A percentile compares a stretch with the other conserved stretches of the same genome.
Conservation (phyloP, 2,888 invertebrate genomes). For the Liodrosophila aerea region DNA sequence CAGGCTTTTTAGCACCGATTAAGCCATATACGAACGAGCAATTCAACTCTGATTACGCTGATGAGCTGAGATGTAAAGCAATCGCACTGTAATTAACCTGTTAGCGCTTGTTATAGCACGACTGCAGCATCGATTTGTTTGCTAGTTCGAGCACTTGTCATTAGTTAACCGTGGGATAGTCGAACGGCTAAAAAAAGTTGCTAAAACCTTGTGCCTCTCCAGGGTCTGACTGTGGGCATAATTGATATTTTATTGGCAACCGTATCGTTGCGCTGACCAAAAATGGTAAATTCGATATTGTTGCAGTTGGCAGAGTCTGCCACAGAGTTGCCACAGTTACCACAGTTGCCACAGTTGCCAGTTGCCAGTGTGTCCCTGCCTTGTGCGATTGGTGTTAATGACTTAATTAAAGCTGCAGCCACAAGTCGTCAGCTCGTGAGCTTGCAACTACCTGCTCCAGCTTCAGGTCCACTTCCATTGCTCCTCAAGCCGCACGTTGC, state of each 20-base stretch:
- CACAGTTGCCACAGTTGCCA: slow-evolving; percentile 18
- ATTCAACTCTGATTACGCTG: slow-evolving; percentile 21
- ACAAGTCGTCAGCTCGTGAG: slow-evolving; percentile 6
- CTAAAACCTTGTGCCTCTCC: background rate
- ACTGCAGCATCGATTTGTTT: slow-evolving; percentile 53
- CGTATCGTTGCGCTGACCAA: slow-evolving; percentile 73
- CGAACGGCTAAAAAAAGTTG: slow-evolving; percentile 24
- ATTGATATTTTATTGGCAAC: slow-evolving; percentile 67
- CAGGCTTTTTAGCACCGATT: slow-evolving; percentile 65
- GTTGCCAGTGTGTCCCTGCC: slow-evolving; percentile 11
- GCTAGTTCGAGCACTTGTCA: slow-evolving; percentile 14
- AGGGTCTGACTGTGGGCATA: slow-evolving; percentile 36
- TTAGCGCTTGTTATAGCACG: slow-evolving; percentile 76
- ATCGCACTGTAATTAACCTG: slow-evolving; percentile 69
- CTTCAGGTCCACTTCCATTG: slow-evolving; percentile 8
- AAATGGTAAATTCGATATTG: slow-evolving; percentile 76
- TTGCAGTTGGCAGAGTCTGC: slow-evolving; percentile 14
- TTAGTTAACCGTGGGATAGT: slow-evolving; percentile 61
- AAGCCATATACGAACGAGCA: slow-evolving; percentile 28
- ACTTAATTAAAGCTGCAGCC: slow-evolving; percentile 77
- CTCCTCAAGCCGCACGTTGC: slow-evolving; percentile 1
- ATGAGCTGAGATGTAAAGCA: slow-evolving; percentile 50
- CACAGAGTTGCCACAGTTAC: slow-evolving; percentile 15
- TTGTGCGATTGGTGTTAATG: slow-evolving; percentile 77
- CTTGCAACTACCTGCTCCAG: slow-evolving; percentile 30